Base-by-base conservation (phyloP, 1,140 invertebrate genomes). In the Drosophila eugracilis region DNA sequence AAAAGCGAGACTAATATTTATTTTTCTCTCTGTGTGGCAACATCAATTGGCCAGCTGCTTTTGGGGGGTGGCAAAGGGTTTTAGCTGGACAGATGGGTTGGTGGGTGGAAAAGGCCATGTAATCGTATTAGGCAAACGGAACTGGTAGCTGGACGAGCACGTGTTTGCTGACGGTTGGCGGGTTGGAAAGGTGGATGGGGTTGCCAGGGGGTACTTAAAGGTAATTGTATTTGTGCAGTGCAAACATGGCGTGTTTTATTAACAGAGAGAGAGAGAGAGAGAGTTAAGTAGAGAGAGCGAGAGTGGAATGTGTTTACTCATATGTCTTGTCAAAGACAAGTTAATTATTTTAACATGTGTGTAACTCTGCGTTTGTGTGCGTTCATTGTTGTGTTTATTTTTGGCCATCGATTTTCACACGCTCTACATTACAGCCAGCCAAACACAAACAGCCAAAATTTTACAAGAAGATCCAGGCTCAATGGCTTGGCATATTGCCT, bases 271-370 rank as follows among this genome's bases (percentile, higher is more conserved):
- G 42, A 12, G 42, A 37, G 30, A 52, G 57, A n/a, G n/a, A n/a
- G n/a, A n/a, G n/a, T n/a, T n/a, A n/a, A n/a, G n/a, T n/a, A 53
- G 26, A 42, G 15, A 30, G 70, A 44, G 44, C 15, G 44, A 39
- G 32, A 53, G 58, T 48, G 45, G 63, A 63, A 59, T 83, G 83
- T 86, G 66, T 81, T 85, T 86, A 81, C 80, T 74, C 81, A 86
- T 81, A 85, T 88, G 83, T 78, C 84, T 71, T 86, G 78, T 65
- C 75, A 81, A 76, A 88, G 83, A 88, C 84, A 88, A 83, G 78
- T 88, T 88, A 88, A 88, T 88, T 88, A 88, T 88, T 88, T 88
- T 76, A 76, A 55, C 73, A 62, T 75, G 70, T 75, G 62, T 54
- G 42, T 45, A 44, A n/a, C 17, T 36, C 9, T 49, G 34, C 62